A percentile compares a stretch with the other conserved stretches of the same genome.
Evolutionary conservation across 2,888 invertebrate species (phyloP).

Genomic region (Leptothorax acervorum): DNA sequence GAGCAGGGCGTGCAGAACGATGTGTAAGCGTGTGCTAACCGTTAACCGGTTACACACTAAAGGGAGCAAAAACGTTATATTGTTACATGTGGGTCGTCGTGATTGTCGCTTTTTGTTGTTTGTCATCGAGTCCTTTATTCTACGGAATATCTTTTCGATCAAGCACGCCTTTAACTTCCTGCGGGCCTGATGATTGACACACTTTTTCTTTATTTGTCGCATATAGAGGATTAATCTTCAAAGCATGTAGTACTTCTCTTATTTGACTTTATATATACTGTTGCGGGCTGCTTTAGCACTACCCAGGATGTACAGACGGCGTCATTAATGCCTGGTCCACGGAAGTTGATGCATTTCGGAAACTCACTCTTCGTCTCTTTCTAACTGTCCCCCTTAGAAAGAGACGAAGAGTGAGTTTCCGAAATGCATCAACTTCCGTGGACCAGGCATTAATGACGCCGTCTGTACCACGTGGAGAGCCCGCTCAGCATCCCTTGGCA

Average conservation of each 20-base stretch:
- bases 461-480: no score
- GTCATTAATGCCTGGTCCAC: no score
- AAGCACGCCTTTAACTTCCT: slow-evolving; percentile 16
- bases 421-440: no score
- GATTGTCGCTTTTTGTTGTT: slow-evolving; percentile 46
- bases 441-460: no score
- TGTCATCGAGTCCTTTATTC: slow-evolving; percentile 33
- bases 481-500: no score
- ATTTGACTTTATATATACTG: neutral
- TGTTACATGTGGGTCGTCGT: slow-evolving; percentile 35
- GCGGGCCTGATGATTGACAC: slow-evolving; percentile 8
- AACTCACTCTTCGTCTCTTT: no score
- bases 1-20: neutral
- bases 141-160: slow-evolving; percentile 41
- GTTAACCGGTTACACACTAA: slow-evolving; percentile 41
- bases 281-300: no score
- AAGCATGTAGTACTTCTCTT: neutral
- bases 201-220: neutral
- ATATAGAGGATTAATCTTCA: neutral
- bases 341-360: no score
- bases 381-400: no score
- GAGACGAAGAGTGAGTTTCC: no score
- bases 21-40: slow-evolving; percentile 39
- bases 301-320: no score
- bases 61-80: slow-evolving; percentile 40